Base-by-base conservation (phyloP, 1,140 invertebrate genomes). In the Meloidogyne floridensis region DNA sequence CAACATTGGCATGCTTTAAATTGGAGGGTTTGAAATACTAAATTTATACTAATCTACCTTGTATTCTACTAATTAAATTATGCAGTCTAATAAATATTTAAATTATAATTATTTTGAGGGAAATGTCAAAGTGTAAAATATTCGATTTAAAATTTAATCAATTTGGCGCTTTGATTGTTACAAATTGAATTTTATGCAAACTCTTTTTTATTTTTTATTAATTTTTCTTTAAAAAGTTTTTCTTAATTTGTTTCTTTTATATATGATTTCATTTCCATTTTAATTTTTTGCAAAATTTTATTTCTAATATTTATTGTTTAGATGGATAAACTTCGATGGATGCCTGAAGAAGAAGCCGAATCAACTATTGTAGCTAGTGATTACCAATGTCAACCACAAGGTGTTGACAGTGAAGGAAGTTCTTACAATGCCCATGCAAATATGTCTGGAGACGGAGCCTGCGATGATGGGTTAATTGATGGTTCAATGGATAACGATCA, bases 271-370 rank as follows among this genome's bases (percentile, higher is more conserved):
- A 10, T 72, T 72, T 72, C 8, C 11, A 13, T 3, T 42, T 72
- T 72, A 72, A 11, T 72, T 72, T 47, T 42, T 13, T 15, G 11
- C 18, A n/a, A 74, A 6, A 18, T 47, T 74, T 51, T n/a, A 20
- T 73, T 15, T 15, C 13, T n/a, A n/a, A 18, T 51, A 74, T 74
- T 74, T 54, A 15, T 32, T 47, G 20, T 51, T 74, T 18, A 74
- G 72, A 74, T 74, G 72, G 72, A 74, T 74, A 74, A 74, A n/a
- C 72, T 74, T 74, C 72, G 72, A 15, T 74, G 72, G 72, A 51
- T 74, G 43, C 72, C 72, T 15, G 72, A 74, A 7, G 43, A 47
- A 13, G 72, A 74, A 54, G 72, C 59, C 15, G 59, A 65, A 65
- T 65, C 59, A 65, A 65, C 59, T n/a, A 74, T 74, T 74, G 72